These are phyloP conservation scores for Peromyscus californicus DNA, from an alignment of 2,113 vertebrate genomes.

Conservation along the genomic window DNA sequence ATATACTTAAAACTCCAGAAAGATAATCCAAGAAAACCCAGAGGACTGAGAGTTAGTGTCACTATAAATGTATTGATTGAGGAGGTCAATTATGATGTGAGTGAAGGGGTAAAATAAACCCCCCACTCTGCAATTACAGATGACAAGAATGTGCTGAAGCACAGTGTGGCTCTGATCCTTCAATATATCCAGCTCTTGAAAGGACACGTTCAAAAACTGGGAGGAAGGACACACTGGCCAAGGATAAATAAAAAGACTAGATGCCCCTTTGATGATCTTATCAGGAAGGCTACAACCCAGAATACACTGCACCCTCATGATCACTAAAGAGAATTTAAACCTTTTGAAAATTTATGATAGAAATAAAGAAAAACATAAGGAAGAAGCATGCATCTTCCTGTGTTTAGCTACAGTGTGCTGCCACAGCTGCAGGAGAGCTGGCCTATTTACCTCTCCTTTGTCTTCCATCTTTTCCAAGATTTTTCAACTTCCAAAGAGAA, in stretches of 20 bases:
- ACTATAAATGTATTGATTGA: background rate
- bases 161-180: background rate
- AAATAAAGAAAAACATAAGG: constrained; percentile 40
- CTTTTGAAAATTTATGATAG: background rate
- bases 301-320: constrained; percentile 16
- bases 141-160: background rate
- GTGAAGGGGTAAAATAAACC: background rate
- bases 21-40: background rate
- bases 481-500: constrained; percentile 27
- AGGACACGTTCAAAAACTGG: constrained; percentile 71
- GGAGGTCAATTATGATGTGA: background rate
- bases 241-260: constrained; percentile 70
- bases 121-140: constrained; percentile 1
- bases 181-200: constrained; percentile 4
- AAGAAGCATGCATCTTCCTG: background rate
- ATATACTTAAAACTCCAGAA: background rate
- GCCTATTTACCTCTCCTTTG: background rate
- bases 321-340: constrained; percentile 49
- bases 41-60: background rate
- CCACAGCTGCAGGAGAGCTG: background rate
- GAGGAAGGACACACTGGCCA: constrained; percentile 70
- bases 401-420: background rate
- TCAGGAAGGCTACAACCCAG: constrained; percentile 77
- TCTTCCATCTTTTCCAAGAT: background rate
- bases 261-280: constrained; percentile 75